Evolutionary conservation across 2,113 vertebrate genomes (phyloP).

Genomic region (Scartelaos histophorus): DNA sequence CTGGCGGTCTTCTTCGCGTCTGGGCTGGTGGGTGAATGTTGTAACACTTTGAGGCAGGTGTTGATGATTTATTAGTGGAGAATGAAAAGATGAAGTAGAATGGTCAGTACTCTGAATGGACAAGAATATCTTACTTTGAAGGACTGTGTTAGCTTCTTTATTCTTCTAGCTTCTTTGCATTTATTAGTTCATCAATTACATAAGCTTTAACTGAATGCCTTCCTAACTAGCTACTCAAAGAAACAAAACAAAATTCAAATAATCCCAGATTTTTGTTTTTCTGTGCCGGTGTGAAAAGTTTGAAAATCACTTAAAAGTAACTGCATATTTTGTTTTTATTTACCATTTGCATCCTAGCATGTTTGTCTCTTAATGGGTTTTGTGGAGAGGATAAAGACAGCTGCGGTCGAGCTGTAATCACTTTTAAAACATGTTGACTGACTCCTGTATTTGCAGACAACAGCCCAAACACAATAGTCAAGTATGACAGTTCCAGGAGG

Average conservation of each 20-base stretch:
- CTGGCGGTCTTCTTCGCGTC: constrained; percentile 95
- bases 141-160: neutral
- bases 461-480: neutral
- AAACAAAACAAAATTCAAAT: neutral
- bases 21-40: constrained; percentile 83
- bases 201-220: neutral
- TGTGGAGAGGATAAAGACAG: neutral
- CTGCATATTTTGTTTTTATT: neutral
- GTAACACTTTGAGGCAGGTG: neutral
- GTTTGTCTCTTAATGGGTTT: neutral
- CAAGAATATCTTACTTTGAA: neutral
- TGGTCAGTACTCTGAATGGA: neutral
- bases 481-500: neutral
- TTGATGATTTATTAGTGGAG: neutral
- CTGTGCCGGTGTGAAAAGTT: neutral
- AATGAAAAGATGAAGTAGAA: neutral
- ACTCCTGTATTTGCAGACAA: neutral
- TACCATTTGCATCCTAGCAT: neutral
- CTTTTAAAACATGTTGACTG: neutral
- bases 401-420: neutral
- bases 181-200: neutral
- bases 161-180: too few relatives aligned
- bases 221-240: neutral
- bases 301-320: neutral
- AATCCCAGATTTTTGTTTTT: neutral